Evolutionary conservation across 2,113 vertebrate genomes (phyloP), one percentile per base, ranked within the genome.

Genomic region (Ictalurus punctatus): DNA sequence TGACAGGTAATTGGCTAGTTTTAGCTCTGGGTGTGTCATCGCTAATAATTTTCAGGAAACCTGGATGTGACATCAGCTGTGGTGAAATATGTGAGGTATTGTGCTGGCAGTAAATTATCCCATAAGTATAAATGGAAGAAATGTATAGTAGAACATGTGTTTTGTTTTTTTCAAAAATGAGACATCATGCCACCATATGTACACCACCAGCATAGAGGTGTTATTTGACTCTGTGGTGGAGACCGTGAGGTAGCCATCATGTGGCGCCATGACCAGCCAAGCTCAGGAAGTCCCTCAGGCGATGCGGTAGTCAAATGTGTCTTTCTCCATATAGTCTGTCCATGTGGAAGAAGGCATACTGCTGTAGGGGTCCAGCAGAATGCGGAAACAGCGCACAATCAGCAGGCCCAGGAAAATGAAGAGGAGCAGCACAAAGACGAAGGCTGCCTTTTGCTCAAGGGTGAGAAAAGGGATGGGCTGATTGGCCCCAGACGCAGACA

Each of bases 281-380:
- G 56, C 76, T 78, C 34, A 69, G 48, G 85, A 67, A 48, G 12
- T 19, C 65, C 40, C 61, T 96, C 94, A 97, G 93, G 95, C 95
- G 84, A 97, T 96, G 92, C 95, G 95, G 87, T 97, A 97, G 88
- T 97, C 96, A 14, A 97, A 95, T 0, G 96, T 96, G 93, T 96
- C 97, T 86, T 97, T 97, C 91, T 97, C 96, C 88, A 96, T 96
- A 92, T 96, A 96, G 92, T 97, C 96, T 14, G 96, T 96, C 96
- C 97, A 97, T 71, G 95, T 97, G 92, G 96, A 96, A 2, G 96
- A 95, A 30, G 97, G 96, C 96, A 96, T 97, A 91, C 96, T 97
- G 87, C 95, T 96, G 92, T 97, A 97, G 0, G 96, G 97, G 91
- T 97, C 97, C 80, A 97, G 95, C 86, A 97, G 95, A 93, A 97